Evolutionary conservation across 2,797 vertebrate genomes (phyloP), one percentile per base, ranked within the genome.

Genomic region (Coregonus suidteri): DNA sequence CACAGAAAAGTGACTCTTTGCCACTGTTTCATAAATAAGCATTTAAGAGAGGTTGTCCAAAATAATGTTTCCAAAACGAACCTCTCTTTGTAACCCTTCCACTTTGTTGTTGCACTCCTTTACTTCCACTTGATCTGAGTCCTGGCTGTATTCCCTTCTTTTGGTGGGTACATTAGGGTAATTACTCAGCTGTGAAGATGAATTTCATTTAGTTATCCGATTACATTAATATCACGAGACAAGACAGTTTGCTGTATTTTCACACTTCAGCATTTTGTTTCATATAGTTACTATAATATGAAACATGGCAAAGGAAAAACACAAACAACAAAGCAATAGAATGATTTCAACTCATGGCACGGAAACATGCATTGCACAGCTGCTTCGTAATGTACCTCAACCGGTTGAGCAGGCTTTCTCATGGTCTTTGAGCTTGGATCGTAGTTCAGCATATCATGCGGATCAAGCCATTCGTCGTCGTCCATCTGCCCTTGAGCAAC

Each of bases 361-460:
- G 18, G 56, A n/a, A n/a, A n/a, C 56, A 62, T 62, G 20, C 6
- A 64, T 64, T 47, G 41, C 41, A 47, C 41, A 47, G 41, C 51
- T 13, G n/a, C 47, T 71, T 56, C 11, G 41, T 59, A 41, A 82
- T 31, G 7, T 74, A 98, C 97, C 95, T 97, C 94, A 1, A 89
- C n/a, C 13, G 41, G 41, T 2, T 47, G 41, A 47, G 41, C 9
- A 13, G 93, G 78, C 25, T 92, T 96, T 69, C 88, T 94, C 97
- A 97, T 98, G 0, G 91, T 94, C 85, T 96, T 95, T 1, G 95
- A 91, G 3, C 92, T 93, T 0, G 96, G 81, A 6, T 99, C 97
- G 20, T 98, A 99, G 88, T 97, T 96, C 0, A 99, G 84, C 97
- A 99, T 98, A 79, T 99, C 97, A 0, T 95, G 96, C 0, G 97